phyloP scores from a whole-genome alignment of 2,113 vertebrate genomes.

The Platichthys flesus region DNA sequence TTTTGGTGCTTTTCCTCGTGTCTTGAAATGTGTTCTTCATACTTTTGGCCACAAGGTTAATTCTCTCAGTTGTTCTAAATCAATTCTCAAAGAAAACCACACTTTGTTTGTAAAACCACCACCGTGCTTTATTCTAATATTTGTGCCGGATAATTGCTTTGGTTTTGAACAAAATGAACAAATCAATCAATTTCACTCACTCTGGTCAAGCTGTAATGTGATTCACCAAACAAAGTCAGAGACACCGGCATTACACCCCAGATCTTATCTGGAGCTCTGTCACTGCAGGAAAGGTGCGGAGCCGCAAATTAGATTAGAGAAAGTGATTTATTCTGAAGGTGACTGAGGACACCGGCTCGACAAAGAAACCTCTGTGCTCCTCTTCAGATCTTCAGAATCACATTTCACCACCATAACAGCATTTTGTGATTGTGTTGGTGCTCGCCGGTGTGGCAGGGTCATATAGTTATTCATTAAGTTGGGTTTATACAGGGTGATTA shows the following conservation, averaged over 20 bases:
- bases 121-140: background rate
- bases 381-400: background rate
- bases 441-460: background rate
- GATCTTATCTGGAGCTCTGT: conserved; percentile 30
- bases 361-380: background rate
- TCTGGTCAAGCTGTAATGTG: background rate
- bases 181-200: no score
- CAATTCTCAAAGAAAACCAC: no score
- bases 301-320: conserved; percentile 50
- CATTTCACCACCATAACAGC: background rate
- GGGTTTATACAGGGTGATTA: background rate
- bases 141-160: background rate
- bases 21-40: no score
- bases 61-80: no score
- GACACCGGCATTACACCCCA: background rate
- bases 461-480: background rate
- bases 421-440: background rate
- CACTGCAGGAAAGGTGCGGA: conserved; percentile 25
- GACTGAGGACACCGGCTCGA: background rate
- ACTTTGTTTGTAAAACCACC: background rate
- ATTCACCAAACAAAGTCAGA: background rate
- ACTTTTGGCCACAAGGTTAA: no score
- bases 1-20: no score
- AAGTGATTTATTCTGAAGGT: conserved; percentile 36
- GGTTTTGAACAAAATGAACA: background rate